Evolutionary conservation across 2,797 vertebrate species (phyloP).

Genomic region (Phylloscopus collybita): DNA sequence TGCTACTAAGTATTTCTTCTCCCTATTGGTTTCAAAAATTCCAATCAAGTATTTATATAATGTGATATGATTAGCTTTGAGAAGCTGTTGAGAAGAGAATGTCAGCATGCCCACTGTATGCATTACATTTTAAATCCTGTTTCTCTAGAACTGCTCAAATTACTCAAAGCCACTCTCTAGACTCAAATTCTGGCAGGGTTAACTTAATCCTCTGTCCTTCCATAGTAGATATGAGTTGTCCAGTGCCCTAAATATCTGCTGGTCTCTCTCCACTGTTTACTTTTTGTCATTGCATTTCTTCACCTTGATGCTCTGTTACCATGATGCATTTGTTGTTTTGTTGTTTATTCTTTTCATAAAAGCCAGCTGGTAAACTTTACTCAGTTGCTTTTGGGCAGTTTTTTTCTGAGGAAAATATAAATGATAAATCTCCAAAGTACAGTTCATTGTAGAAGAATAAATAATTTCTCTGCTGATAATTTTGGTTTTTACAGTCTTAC

Average conservation of each 20-base stretch:
- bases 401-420: not conserved
- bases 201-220: not conserved
- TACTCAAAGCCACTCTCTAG: not conserved
- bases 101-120: not conserved
- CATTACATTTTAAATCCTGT: not conserved
- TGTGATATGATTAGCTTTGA: not conserved
- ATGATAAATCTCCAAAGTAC: not conserved
- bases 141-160: not conserved
- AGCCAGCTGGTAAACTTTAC: not conserved
- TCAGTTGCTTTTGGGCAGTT: not conserved
- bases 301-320: not conserved
- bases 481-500: not conserved
- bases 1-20: not conserved
- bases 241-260: not conserved
- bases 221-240: not conserved
- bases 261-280: not conserved
- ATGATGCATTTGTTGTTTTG: not conserved
- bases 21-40: not conserved
- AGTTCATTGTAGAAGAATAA: not conserved
- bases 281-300: not conserved
- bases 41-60: not conserved
- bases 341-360: not conserved
- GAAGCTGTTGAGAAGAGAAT: not conserved
- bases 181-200: not conserved
- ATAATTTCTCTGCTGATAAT: not conserved